Base-by-base conservation (phyloP, 2,113 vertebrate species). In the Syngnathoides biaculeatus region DNA sequence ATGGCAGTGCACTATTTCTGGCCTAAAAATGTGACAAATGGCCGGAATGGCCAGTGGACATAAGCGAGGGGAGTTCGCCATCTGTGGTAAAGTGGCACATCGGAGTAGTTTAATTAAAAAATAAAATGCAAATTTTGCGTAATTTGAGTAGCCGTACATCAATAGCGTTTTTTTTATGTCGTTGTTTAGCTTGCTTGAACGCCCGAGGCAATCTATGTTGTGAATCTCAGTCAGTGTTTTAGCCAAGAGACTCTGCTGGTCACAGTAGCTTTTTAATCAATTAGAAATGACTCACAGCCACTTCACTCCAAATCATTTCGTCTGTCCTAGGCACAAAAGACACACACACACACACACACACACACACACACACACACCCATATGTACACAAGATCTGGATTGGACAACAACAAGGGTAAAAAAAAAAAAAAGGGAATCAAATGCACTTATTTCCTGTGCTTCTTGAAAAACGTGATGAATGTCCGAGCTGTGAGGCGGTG, bases 381-480 rank as follows among this genome's bases (percentile, higher is more conserved):
- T 26, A 14, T 65, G 38, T 48, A n/a, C 47, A 14, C 67, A 15
- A 39, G 45, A 70, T 75, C 69, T 19, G 40, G 50, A 71, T 75
- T 58, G 15, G 40, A 75, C 71, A 69, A 45, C 71, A 88, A 77
- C 62, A 50, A 68, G 61, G 71, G 72, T 68, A 26, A 68, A 80
- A 65, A 70, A 84, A 69, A 68, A 26, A 68, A 80, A 65, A 70
- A 84, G 69, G 77, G 67, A 72, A 69, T 70, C 70, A 22, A 60
- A 61, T 82, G 60, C 48, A 82, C 84, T 81, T 82, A 77, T 79
- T 78, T 85, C 80, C 75, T 75, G 65, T 75, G 78, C 79, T 86
- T 85, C 85, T 75, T 88, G 88, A 84, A 78, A 84, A 79, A 80
- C 59, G 81, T 91, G 89, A 92, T 90, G 87, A 88, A 91, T 91